A percentile compares a stretch with the other conserved stretches of the same genome.
These are phyloP conservation scores for Melanophora roralis DNA, from an alignment of 2,888 invertebrate genomes.

Conservation along the genomic window DNA sequence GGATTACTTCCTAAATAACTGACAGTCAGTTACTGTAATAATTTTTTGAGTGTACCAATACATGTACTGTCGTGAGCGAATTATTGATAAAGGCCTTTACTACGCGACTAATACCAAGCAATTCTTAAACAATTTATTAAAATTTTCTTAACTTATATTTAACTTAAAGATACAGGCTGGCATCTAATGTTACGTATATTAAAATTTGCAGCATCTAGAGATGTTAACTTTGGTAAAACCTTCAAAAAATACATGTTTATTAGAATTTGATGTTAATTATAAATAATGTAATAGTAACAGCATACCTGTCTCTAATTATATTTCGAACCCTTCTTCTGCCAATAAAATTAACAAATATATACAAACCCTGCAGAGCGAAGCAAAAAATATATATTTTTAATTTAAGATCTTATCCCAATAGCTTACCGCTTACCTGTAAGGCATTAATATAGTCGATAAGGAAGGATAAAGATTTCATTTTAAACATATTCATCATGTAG, in stretches of 20 bases:
- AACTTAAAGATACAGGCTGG: no score
- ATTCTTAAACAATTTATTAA: no score
- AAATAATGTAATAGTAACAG: neutral
- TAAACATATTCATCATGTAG: constrained; percentile 10
- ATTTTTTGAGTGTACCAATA: no score
- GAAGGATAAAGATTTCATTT: neutral
- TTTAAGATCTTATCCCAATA: no score
- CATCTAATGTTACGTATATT: no score
- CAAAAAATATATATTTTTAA: neutral
- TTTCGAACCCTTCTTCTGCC: neutral
- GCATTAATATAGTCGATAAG: constrained; percentile 24
- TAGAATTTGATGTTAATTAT: neutral
- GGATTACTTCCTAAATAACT: no score
- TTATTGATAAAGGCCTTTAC: no score
- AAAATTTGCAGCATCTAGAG: no score
- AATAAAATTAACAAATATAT: constrained; percentile 34
- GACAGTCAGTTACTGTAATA: no score
- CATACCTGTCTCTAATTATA: neutral
- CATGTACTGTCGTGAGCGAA: no score
- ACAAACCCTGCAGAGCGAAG: neutral
- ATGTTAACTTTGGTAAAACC: neutral
- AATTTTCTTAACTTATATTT: neutral
- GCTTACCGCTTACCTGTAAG: constrained; percentile 10
- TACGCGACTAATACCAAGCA: no score
- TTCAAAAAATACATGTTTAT: neutral